Conservation (phyloP, 2,888 invertebrate genomes). For the Alloplasta piceator region DNA sequence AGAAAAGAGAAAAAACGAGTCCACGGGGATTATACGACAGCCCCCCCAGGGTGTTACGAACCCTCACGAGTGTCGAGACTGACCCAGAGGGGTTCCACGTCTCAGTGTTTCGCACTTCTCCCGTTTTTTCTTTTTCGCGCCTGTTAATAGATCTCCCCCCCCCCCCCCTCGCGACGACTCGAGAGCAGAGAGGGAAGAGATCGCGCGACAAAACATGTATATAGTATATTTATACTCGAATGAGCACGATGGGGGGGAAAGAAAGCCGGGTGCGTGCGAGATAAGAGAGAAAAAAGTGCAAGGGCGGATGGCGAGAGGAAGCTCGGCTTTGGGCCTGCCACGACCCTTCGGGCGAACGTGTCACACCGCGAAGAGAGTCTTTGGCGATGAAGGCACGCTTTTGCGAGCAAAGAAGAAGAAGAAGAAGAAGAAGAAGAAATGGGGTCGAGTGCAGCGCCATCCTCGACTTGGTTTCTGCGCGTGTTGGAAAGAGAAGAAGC, state of each 20-base stretch:
- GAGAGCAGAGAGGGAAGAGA: constrained; percentile 21
- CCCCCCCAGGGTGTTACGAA: constrained; percentile 50
- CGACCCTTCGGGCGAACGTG: not conserved
- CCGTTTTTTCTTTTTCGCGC: constrained; percentile 17
- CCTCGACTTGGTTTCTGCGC: constrained; percentile 36
- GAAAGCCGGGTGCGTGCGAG: constrained; percentile 41
- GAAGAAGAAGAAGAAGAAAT: constrained; percentile 61
- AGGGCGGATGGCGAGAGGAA: not conserved
- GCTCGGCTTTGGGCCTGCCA: not conserved
- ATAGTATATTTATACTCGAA: constrained; percentile 44
- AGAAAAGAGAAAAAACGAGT: constrained; percentile 27
- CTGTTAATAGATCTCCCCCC: constrained; percentile 28
- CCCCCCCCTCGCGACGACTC: constrained; percentile 29
- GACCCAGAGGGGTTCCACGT: constrained; percentile 45
- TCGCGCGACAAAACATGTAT: constrained; percentile 57
- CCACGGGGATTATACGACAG: constrained; percentile 47
- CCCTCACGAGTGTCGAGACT: constrained; percentile 48
- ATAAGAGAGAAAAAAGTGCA: constrained; percentile 46
- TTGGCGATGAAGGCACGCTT: constrained; percentile 62
- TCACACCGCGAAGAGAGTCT: constrained; percentile 48
- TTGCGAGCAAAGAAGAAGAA: constrained; percentile 41
- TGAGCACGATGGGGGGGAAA: constrained; percentile 31
- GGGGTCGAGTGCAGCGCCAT: constrained; percentile 68
- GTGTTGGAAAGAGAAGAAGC: not conserved
- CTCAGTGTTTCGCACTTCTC: constrained; percentile 15